These are phyloP conservation scores for Oryzias celebensis DNA, from an alignment of 2,113 vertebrate genomes.

Conservation along the genomic window DNA sequence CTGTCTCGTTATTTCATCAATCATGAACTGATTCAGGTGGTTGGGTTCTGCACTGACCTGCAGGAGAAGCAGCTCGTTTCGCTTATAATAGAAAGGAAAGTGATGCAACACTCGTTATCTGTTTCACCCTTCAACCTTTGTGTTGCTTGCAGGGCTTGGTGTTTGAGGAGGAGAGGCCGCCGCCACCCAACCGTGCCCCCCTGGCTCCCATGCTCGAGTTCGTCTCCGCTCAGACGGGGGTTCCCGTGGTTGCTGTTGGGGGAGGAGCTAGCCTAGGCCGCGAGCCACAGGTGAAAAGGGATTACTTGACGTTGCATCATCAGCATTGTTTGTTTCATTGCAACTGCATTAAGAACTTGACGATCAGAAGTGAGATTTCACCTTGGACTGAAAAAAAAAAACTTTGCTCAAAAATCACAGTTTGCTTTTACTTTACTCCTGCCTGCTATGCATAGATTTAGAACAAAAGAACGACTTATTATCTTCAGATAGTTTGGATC, in stretches of 20 bases:
- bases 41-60: too few species aligned
- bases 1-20: constrained; percentile 20
- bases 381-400: not conserved
- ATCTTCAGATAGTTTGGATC: too few species aligned
- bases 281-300: constrained; percentile 84
- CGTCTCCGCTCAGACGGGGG: constrained; percentile 90
- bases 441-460: too few species aligned
- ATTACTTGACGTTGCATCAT: constrained; percentile 32
- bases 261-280: constrained; percentile 90
- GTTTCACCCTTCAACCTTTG: constrained; percentile 2
- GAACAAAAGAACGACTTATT: too few species aligned
- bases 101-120: constrained; percentile 18
- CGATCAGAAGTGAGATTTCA: not conserved
- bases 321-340: constrained; percentile 1
- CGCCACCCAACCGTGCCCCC: constrained; percentile 76
- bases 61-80: too few species aligned
- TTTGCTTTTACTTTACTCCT: too few species aligned
- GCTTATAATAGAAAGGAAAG: too few species aligned
- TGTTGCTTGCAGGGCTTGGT: constrained; percentile 83
- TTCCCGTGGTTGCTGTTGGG: constrained; percentile 90
- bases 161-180: constrained; percentile 88
- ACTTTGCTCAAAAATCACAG: too few species aligned
- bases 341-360: not conserved
- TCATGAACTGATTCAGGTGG: too few species aligned
- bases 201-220: constrained; percentile 96